Conservation (phyloP, 1,140 invertebrate species). For the Patella vulgata region DNA sequence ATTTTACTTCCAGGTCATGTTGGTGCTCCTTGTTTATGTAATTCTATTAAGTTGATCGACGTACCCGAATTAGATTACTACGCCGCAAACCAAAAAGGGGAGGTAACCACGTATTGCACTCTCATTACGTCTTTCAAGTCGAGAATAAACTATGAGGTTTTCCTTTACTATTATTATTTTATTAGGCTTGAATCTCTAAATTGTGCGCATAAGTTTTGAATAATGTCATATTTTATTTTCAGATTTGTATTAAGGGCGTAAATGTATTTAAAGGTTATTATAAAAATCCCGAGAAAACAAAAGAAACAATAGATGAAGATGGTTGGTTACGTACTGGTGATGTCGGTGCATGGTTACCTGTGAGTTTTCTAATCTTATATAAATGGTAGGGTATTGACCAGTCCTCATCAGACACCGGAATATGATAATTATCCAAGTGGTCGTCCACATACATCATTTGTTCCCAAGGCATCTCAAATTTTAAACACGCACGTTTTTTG, state of each 20-base stretch:
- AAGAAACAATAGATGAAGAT: conserved; percentile 66
- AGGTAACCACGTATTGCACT: conserved; percentile 53
- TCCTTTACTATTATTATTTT: too few species aligned
- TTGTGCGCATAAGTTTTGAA: background rate
- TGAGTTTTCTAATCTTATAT: conserved; percentile 20
- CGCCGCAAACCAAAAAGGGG: conserved; percentile 69
- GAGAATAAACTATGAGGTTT: too few species aligned
- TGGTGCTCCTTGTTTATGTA: conserved; percentile 91
- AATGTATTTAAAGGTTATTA: conserved; percentile 82
- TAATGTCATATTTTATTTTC: conserved; percentile 13
- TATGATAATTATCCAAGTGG: too few species aligned
- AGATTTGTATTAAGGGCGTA: conserved; percentile 86
- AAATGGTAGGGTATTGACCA: too few species aligned
- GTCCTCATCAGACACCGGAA: too few species aligned
- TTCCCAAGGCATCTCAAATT: too few species aligned
- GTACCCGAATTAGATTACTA: conserved; percentile 99
- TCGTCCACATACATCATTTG: too few species aligned
- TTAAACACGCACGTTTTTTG: too few species aligned
- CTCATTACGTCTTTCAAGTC: background rate
- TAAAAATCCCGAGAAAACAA: conserved; percentile 66
- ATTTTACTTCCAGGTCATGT: conserved; percentile 81
- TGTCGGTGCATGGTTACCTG: conserved; percentile 61
- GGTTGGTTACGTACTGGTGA: conserved; percentile 69
- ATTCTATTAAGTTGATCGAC: conserved; percentile 92
- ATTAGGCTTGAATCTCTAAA: background rate